These are phyloP conservation scores for Ornithoptera alexandrae DNA, from an alignment of 2,888 invertebrate species.

Conservation along the genomic window DNA sequence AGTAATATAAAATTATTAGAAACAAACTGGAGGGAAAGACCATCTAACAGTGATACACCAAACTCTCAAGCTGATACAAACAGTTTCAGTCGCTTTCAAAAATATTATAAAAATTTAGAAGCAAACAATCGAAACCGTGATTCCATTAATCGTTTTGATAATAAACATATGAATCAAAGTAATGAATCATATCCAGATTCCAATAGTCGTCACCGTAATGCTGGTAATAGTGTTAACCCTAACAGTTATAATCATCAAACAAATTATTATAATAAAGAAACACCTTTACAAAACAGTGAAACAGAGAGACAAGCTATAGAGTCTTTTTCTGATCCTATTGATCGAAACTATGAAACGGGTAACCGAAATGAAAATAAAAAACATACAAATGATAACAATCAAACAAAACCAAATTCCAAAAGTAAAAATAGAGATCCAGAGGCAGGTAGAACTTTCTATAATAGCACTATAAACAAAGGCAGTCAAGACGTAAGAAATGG, in stretches of 20 bases:
- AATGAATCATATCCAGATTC: conserved; percentile 38
- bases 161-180: conserved; percentile 29
- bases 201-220: conserved; percentile 34
- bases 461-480: conserved; percentile 61
- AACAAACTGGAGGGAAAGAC: conserved; percentile 66
- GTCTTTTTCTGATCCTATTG: conserved; percentile 33
- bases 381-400: conserved; percentile 34
- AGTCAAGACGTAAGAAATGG: conserved; percentile 61
- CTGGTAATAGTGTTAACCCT: conserved; percentile 33
- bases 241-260: conserved; percentile 36
- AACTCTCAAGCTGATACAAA: conserved; percentile 30
- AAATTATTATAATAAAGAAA: conserved; percentile 33
- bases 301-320: conserved; percentile 31
- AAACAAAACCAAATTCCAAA: conserved; percentile 55
- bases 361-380: conserved; percentile 26
- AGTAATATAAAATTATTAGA: conserved; percentile 51
- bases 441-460: conserved; percentile 62
- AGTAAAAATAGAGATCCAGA: conserved; percentile 61
- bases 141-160: conserved; percentile 38
- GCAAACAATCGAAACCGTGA: conserved; percentile 41
- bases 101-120: conserved; percentile 41
- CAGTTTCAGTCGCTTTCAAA: conserved; percentile 38
- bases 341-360: conserved; percentile 35
- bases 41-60: conserved; percentile 41
- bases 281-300: conserved; percentile 30